These are phyloP conservation scores for Gambusia affinis DNA, from an alignment of 2,113 vertebrate species.

Conservation along the genomic window DNA sequence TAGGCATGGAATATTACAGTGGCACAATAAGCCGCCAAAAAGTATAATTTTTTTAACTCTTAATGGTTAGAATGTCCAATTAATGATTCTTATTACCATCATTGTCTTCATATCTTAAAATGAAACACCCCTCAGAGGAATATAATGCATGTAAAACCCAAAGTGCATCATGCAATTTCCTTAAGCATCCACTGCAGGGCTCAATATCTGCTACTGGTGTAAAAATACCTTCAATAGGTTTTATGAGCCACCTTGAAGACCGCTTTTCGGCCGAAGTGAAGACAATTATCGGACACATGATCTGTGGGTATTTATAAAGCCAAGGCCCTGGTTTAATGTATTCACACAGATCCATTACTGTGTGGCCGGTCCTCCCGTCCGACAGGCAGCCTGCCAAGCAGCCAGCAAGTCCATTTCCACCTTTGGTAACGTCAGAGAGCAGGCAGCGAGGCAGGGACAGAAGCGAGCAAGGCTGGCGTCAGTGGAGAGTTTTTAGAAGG, in stretches of 20 bases:
- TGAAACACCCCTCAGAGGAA: background rate
- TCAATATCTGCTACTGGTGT: constrained; percentile 35
- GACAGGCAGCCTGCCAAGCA: constrained; percentile 54
- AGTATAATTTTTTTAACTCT: background rate
- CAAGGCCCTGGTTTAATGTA: constrained; percentile 72
- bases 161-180: constrained; percentile 5
- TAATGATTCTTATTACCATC: background rate
- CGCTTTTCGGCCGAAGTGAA: constrained; percentile 59
- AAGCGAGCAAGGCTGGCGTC: constrained; percentile 51
- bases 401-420: constrained; percentile 60
- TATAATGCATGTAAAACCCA: background rate
- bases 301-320: constrained; percentile 81
- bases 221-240: constrained; percentile 64
- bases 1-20: background rate
- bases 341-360: constrained; percentile 79
- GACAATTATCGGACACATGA: constrained; percentile 76
- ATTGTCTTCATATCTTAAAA: background rate
- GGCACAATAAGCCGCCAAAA: background rate
- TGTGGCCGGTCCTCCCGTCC: constrained; percentile 45
- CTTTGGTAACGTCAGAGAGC: constrained; percentile 24
- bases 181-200: constrained; percentile 24
- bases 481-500: constrained; percentile 69
- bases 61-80: background rate
- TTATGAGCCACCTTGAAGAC: constrained; percentile 53
- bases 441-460: constrained; percentile 30